Percentiles rank a stretch among this genome's conserved stretches.
Conservation (phyloP, 2,888 invertebrate genomes). For the Caenorhabditis uteleia region DNA sequence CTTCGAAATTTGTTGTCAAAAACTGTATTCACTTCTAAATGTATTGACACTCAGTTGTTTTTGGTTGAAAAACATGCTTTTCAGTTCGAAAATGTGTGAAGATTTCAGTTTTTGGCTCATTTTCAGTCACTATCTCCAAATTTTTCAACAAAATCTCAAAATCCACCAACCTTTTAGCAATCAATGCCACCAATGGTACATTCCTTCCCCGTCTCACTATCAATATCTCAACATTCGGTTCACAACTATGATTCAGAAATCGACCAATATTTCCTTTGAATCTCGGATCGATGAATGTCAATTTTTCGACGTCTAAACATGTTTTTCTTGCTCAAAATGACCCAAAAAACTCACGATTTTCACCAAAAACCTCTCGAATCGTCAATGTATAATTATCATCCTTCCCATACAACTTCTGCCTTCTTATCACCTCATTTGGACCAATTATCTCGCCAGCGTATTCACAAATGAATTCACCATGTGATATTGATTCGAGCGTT, state of each 20-base stretch:
- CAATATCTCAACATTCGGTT: constrained; percentile 57
- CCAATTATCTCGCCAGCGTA: constrained; percentile 54
- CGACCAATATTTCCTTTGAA: constrained; percentile 57
- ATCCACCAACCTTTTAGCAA: constrained; percentile 52
- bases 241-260: constrained; percentile 64
- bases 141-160: neutral
- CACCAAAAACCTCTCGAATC: constrained; percentile 48
- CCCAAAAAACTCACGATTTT: neutral
- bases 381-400: constrained; percentile 60
- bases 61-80: too few relatives aligned
- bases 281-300: constrained; percentile 53
- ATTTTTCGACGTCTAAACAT: constrained; percentile 1
- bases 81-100: too few relatives aligned
- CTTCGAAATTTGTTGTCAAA: too few relatives aligned
- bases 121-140: neutral
- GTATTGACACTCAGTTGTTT: too few relatives aligned
- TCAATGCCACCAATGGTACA: constrained; percentile 53
- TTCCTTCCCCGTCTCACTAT: constrained; percentile 49
- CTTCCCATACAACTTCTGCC: constrained; percentile 11
- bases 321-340: neutral
- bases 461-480: constrained; percentile 56
- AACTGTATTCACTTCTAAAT: too few relatives aligned
- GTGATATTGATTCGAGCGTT: constrained; percentile 42
- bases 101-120: too few relatives aligned
- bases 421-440: constrained; percentile 48